Evolutionary conservation across 2,888 invertebrate genomes (phyloP), one percentile per base, ranked within the genome.

Genomic region (Phalera bucephala): DNA sequence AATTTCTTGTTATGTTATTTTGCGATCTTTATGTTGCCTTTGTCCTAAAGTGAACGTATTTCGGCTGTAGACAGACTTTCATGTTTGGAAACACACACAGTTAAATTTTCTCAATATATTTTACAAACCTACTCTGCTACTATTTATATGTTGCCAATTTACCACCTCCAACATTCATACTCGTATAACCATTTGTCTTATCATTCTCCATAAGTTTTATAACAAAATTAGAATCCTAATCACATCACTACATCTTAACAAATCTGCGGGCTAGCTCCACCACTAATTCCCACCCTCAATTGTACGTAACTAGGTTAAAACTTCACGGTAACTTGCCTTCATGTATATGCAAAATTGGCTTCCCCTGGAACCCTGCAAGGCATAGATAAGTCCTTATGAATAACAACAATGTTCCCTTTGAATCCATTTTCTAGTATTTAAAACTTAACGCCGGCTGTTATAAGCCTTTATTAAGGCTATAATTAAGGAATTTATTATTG

Each of bases 281-380:
- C 8, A 7, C 12, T 6, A 11, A 3, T 25, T 25, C 12, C 25
- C 1, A 11, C 11, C 12, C 7, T 1, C 25, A 4, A 5, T 13
- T 21, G 21, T 27, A 14, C n/a, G 13, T 26, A 26, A 29, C 21
- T 35, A 15, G 23, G 29, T 27, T 30, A 19, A 19, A 7, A 12
- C 31, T 33, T 25, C 13, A 17, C 3, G 7, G 19, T 33, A 19
- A 40, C 20, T 36, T 23, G 29, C 22, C 19, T 33, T 33, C 41
- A 41, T 41, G 36, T 41, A 31, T 41, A 41, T 41, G 41, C 41
- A 41, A 41, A 41, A 36, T 33, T 31, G 28, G 31, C 32, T 33
- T 33, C 26, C 20, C 20, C 25, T 17, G 25, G 33, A 7, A 10
- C 26, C 20, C 31, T 28, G 31, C 33, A 31, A 30, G 23, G 17